phyloP scores from a whole-genome alignment of 2,797 vertebrate genomes.

The Enteromius argenteus region DNA sequence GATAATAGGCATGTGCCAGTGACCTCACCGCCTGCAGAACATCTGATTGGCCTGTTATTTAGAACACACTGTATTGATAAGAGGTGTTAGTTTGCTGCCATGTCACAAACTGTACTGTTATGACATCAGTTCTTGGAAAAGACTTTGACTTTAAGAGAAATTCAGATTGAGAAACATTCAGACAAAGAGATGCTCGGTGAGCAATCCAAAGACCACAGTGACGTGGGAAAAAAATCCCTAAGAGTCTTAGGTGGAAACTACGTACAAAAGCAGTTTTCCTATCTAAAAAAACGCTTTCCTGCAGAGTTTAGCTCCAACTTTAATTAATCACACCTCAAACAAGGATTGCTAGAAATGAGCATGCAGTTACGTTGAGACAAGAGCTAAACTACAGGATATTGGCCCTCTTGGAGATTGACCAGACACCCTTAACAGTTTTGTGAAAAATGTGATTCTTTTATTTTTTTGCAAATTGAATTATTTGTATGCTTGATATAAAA shows the following conservation, averaged over 20 bases:
- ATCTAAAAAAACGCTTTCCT: background rate
- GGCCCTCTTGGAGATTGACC: background rate
- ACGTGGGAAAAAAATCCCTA: background rate
- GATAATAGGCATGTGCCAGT: slow-evolving; percentile 20
- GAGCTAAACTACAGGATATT: background rate
- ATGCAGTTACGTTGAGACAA: background rate
- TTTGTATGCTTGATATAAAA: background rate
- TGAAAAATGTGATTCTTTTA: background rate
- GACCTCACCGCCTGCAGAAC: slow-evolving; percentile 14
- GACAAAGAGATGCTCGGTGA: background rate
- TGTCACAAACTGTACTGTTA: background rate
- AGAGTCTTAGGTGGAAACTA: background rate
- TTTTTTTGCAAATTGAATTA: background rate
- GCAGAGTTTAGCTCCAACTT: background rate
- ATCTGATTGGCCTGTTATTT: slow-evolving; percentile 26
- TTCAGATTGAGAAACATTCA: slow-evolving; percentile 21
- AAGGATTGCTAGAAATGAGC: background rate
- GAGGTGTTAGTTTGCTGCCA: background rate
- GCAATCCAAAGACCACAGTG: background rate
- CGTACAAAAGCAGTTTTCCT: background rate
- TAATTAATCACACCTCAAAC: background rate
- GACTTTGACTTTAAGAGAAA: slow-evolving; percentile 1
- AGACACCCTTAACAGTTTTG: too few relatives aligned
- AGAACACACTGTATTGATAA: slow-evolving; percentile 37
- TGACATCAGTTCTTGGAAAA: slow-evolving; percentile 27